These are phyloP conservation scores for Salvator merianae DNA, from an alignment of 2,113 vertebrate species.

Conservation along the genomic window DNA sequence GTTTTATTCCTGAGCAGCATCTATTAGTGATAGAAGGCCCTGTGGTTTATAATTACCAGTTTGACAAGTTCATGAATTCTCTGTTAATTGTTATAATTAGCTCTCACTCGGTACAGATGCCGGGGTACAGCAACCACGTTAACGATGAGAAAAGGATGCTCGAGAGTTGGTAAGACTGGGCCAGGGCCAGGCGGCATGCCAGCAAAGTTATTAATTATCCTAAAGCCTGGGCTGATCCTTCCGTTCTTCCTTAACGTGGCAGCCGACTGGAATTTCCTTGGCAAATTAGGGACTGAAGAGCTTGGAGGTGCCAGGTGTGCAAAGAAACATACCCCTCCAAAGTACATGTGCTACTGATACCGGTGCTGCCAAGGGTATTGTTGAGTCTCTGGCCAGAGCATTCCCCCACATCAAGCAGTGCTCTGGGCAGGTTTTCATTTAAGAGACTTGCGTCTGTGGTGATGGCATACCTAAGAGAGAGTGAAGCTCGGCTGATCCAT, in stretches of 20 bases:
- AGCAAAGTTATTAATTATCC: constrained; percentile 22
- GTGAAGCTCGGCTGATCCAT: too few species aligned
- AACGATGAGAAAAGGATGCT: constrained; percentile 68
- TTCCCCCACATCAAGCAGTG: background rate
- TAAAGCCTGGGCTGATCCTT: background rate
- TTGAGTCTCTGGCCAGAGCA: background rate
- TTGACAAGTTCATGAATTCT: constrained; percentile 84
- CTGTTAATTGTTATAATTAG: constrained; percentile 86
- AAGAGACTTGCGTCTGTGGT: too few species aligned
- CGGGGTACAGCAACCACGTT: constrained; percentile 77
- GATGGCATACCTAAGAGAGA: too few species aligned
- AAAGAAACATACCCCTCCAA: background rate
- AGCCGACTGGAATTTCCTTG: background rate
- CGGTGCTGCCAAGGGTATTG: background rate
- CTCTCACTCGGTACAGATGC: constrained; percentile 71
- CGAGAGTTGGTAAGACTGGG: constrained; percentile 51
- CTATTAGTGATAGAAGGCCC: constrained; percentile 77
- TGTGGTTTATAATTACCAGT: constrained; percentile 80
- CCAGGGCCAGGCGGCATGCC: constrained; percentile 41
- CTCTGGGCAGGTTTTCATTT: background rate
- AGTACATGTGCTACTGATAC: background rate
- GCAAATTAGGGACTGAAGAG: background rate
- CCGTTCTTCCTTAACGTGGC: constrained; percentile 8
- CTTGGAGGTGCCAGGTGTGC: accelerated
- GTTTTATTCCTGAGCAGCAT: constrained; percentile 50